Conservation (phyloP, 2,797 vertebrate species). For the Takifugu ocellatus region DNA sequence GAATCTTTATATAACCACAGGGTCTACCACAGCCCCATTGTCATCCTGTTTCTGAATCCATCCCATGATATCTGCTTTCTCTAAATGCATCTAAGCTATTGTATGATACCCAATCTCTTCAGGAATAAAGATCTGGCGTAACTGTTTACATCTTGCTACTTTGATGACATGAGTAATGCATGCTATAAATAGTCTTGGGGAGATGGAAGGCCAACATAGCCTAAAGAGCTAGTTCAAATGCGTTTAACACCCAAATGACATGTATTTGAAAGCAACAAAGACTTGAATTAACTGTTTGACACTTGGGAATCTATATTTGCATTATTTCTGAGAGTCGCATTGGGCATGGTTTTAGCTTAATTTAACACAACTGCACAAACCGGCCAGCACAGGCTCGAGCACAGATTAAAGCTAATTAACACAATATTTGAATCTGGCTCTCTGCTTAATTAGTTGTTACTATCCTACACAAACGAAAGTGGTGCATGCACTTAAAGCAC, state of each 20-base stretch:
- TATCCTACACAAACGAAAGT: too few relatives aligned
- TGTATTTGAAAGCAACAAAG: conserved; percentile 6
- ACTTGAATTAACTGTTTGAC: conserved; percentile 1
- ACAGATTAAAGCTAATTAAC: neutral
- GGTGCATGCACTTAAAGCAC: too few relatives aligned
- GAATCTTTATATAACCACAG: conserved; percentile 71
- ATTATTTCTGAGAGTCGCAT: neutral
- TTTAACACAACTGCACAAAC: neutral
- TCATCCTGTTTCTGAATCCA: conserved; percentile 62
- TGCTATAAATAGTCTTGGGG: conserved; percentile 10
- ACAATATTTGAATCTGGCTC: neutral
- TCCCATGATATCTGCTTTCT: conserved; percentile 68
- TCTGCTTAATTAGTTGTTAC: too few relatives aligned
- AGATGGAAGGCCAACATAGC: too few relatives aligned
- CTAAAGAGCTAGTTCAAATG: neutral
- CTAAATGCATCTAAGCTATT: conserved; percentile 68
- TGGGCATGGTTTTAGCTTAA: neutral
- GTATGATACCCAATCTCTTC: conserved; percentile 72
- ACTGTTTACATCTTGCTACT: conserved; percentile 57
- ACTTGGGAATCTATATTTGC: too few relatives aligned
- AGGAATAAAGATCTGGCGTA: conserved; percentile 75
- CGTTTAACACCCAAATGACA: conserved; percentile 4
- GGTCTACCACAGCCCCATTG: conserved; percentile 57
- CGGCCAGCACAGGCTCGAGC: neutral
- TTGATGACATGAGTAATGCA: conserved; percentile 47